Evolutionary conservation across 2,113 vertebrate genomes (phyloP).

Genomic region (Mohoua ochrocephala): DNA sequence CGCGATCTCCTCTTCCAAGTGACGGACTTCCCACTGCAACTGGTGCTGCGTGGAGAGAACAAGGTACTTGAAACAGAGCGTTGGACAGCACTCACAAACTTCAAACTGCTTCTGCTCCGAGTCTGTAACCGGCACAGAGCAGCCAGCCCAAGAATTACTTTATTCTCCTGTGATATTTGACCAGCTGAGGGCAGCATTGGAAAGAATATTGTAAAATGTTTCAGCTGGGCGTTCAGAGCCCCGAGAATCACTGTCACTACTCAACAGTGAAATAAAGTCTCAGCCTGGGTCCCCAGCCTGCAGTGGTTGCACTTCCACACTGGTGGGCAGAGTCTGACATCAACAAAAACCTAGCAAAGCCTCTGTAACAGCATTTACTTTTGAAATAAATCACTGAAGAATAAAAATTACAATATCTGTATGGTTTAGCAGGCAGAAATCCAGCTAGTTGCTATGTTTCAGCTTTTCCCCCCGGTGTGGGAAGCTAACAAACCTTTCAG

Average conservation of each 20-base stretch:
- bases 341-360: neutral
- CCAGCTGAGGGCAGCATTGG: neutral
- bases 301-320: neutral
- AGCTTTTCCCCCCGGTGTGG: neutral
- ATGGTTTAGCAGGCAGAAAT: neutral
- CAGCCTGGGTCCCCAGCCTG: neutral
- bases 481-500: neutral
- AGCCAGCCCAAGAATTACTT: neutral
- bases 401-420: neutral
- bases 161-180: neutral
- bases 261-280: neutral
- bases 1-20: constrained; percentile 84
- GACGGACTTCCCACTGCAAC: constrained; percentile 82
- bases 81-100: neutral
- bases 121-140: neutral
- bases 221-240: neutral
- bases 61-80: neutral
- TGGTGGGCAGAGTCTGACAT: neutral
- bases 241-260: neutral
- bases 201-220: neutral
- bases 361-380: neutral
- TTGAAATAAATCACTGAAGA: neutral
- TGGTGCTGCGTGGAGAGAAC: constrained; percentile 75
- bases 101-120: neutral
- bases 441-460: neutral